A percentile compares a stretch with the other conserved stretches of the same genome.
These are phyloP conservation scores for Terrapene triunguis DNA, from an alignment of 2,113 vertebrate genomes.

Conservation along the genomic window DNA sequence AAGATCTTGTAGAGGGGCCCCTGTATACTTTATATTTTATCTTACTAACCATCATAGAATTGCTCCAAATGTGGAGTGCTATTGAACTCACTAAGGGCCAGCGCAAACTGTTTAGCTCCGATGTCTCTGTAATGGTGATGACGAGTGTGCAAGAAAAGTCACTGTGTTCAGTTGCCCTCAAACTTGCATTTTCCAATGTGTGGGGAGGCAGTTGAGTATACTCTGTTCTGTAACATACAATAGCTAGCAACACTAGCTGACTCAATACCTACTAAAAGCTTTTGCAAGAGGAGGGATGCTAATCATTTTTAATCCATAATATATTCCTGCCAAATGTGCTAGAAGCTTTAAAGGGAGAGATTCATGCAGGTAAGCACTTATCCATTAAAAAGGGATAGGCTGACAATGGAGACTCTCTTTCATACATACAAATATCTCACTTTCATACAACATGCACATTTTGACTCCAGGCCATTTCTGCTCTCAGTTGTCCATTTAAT, in stretches of 20 bases:
- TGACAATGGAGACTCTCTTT: background rate
- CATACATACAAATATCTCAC: background rate
- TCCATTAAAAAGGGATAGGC: background rate
- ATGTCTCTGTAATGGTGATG: background rate
- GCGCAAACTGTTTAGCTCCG: background rate
- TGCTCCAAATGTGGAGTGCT: background rate
- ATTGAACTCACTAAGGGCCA: slow-evolving; percentile 10
- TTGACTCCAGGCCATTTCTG: background rate
- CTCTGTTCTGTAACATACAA: fast-evolving
- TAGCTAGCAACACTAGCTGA: background rate
- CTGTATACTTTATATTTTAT: background rate
- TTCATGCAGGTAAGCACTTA: background rate
- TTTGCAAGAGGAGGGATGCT: background rate
- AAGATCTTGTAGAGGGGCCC: background rate
- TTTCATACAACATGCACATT: background rate
- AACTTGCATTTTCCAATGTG: background rate
- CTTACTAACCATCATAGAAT: background rate
- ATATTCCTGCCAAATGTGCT: background rate
- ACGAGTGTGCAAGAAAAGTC: background rate
- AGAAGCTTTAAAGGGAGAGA: background rate
- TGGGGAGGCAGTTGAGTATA: background rate
- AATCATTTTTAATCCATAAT: background rate
- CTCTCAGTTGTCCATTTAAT: background rate
- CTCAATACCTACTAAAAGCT: background rate
- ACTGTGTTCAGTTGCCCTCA: background rate